Evolutionary conservation across 23 tunicate genomes (phyloP).

Genomic region (Clavelina lepadiformis): DNA sequence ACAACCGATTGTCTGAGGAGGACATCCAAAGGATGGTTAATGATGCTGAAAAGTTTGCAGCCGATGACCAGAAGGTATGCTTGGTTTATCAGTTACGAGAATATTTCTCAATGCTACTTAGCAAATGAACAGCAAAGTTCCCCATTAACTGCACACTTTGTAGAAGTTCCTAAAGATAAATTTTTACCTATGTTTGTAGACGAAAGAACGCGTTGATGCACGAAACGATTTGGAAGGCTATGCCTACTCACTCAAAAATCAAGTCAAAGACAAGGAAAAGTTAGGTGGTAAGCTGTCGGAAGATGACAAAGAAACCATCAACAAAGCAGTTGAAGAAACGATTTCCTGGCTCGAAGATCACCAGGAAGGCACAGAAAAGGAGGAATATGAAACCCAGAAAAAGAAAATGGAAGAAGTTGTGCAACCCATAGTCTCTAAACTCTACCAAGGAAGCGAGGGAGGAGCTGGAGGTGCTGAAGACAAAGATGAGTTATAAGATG

Average conservation of each 20-base stretch:
- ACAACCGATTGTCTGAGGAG: conserved; percentile 84
- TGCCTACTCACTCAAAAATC: conserved; percentile 93
- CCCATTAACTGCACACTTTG: too few relatives aligned
- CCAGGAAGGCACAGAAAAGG: conserved; percentile 81
- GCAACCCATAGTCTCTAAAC: conserved; percentile 84
- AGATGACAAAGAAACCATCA: conserved; percentile 75
- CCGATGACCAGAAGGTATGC: conserved; percentile 81
- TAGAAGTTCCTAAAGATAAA: neutral
- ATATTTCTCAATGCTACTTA: neutral
- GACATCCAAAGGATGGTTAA: conserved; percentile 96
- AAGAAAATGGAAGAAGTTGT: conserved; percentile 92
- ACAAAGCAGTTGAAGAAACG: conserved; percentile 83
- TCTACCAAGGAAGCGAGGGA: conserved; percentile 76
- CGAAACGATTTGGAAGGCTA: conserved; percentile 90
- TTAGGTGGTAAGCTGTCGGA: conserved; percentile 88
- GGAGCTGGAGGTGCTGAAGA: conserved; percentile 46
- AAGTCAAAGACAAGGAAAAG: conserved; percentile 86
- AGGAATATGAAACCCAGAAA: conserved; percentile 84
- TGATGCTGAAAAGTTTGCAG: conserved; percentile 94
- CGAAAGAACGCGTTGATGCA: conserved; percentile 92
- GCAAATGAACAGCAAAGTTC: neutral
- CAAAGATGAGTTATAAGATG: conserved; percentile 79
- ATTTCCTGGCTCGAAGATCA: conserved; percentile 95
- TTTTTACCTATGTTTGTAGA: conserved; percentile 21
- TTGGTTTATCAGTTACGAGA: neutral